Conservation (phyloP, 2,888 invertebrate genomes). For the Eueremaeus valkanovi region DNA sequence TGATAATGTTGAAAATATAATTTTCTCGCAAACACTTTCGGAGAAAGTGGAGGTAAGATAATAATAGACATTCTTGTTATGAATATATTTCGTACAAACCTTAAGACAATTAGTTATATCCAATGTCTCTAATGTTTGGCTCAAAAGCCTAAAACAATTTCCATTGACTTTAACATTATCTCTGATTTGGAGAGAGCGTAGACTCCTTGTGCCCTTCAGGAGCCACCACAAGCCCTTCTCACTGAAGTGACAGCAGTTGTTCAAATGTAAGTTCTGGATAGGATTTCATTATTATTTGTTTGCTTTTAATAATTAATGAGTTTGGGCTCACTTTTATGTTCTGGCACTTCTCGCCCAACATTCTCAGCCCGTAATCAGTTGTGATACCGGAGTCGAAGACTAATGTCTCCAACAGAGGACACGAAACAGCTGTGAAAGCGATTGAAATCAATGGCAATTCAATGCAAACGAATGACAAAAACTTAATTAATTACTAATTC, state of each 20-base stretch:
- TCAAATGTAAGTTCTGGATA: neutral
- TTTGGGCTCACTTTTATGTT: constrained; percentile 10
- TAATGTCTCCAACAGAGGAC: constrained; percentile 2
- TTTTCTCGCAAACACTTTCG: too few relatives aligned
- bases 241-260: neutral
- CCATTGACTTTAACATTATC: neutral
- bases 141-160: constrained; percentile 31
- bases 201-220: neutral
- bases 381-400: neutral
- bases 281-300: neutral
- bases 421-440: constrained; percentile 5
- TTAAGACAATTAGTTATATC: constrained; percentile 15
- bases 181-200: neutral
- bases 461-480: neutral
- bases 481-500: neutral
- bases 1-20: too few relatives aligned
- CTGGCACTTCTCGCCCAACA: constrained; percentile 5
- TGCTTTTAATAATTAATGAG: neutral
- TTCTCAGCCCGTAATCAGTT: constrained; percentile 19
- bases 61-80: too few relatives aligned
- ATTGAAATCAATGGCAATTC: neutral
- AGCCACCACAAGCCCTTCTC: constrained; percentile 29
- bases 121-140: neutral
- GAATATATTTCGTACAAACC: neutral
- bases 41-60: too few relatives aligned